Evolutionary conservation across 2,113 vertebrate genomes (phyloP), one percentile per base, ranked within the genome.

Genomic region (Zosterops japonicus): DNA sequence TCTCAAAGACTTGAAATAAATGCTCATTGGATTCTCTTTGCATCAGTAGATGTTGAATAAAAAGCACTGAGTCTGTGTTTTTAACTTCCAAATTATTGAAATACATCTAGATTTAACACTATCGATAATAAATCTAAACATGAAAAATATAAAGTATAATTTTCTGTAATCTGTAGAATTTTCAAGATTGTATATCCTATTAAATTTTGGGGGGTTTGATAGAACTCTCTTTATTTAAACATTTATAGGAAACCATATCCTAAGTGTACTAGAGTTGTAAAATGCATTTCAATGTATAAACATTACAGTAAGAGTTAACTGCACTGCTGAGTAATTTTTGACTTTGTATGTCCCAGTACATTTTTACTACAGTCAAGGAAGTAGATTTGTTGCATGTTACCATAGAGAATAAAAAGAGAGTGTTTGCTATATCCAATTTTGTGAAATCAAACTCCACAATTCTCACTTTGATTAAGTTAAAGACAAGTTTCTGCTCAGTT

Each of bases 331-430:
- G 15, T 90, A 90, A 89, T 94, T 97, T 97, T 97, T 97, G 89
- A 83, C 91, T 91, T 96, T 93, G 52, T 96, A 92, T 96, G 77
- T 95, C 89, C 92, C 53, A 79, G 96, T 97, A 98, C 97, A 96
- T 95, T 97, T 97, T 93, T 95, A 75, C 56, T 77, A 89, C 91
- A 92, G 95, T 91, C 98, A 95, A 97, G 76, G 88, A 96, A 98
- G 96, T 97, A 93, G 93, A 97, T 93, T 80, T 95, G 95, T 97
- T 96, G 91, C 79, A 81, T 95, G 70, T 75, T 96, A 97, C 96
- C 87, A 83, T 12, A 69, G 80, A 89, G 93, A 97, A 97, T 97
- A 96, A 97, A 97, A 97, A 97, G 93, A 63, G 83, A 92, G 55
- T 83, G 42, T 91, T 79, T 83, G 19, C 17, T 19, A 22, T 87